Evolutionary conservation across 2,888 invertebrate genomes (phyloP).

Genomic region (Troides helena): DNA sequence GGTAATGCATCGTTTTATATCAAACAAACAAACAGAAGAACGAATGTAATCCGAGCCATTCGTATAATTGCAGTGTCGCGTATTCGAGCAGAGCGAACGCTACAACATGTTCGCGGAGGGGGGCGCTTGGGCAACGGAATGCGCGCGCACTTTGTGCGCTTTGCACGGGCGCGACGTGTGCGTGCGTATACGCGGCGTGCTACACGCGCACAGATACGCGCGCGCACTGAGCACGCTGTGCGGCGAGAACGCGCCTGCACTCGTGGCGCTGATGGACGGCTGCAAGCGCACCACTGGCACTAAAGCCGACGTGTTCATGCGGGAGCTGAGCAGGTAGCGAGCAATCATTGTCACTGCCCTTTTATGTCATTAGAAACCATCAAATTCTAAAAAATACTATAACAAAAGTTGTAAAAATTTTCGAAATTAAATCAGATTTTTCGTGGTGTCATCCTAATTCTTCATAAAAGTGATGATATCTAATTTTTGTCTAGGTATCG

Average conservation of each 20-base stretch:
- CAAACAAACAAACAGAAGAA: too few species aligned
- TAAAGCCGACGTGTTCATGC: conserved; percentile 42
- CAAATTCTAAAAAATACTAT: too few species aligned
- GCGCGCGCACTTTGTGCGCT: conserved; percentile 40
- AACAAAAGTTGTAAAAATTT: too few species aligned
- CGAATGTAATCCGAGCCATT: too few species aligned
- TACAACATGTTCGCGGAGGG: conserved; percentile 82
- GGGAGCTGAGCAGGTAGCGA: conserved; percentile 24
- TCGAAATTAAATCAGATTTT: too few species aligned
- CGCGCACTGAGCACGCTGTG: conserved; percentile 47
- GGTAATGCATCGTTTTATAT: conserved; percentile 39
- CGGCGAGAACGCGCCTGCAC: conserved; percentile 43
- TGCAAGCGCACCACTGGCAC: conserved; percentile 41
- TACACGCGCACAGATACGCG: conserved; percentile 36
- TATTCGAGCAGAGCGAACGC: conserved; percentile 83
- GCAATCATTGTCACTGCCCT: conserved; percentile 12
- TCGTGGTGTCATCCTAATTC: too few species aligned
- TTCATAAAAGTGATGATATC: too few species aligned
- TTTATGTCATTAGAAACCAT: too few species aligned
- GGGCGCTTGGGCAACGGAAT: conserved; percentile 56
- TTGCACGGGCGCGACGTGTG: not conserved
- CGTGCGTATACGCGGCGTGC: conserved; percentile 16
- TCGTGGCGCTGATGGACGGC: conserved; percentile 32
- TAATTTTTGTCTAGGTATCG: too few species aligned
- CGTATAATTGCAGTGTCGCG: conserved; percentile 67